Evolutionary conservation across 2,113 vertebrate genomes (phyloP), one percentile per base, ranked within the genome.

Genomic region (Pseudopodoces humilis): DNA sequence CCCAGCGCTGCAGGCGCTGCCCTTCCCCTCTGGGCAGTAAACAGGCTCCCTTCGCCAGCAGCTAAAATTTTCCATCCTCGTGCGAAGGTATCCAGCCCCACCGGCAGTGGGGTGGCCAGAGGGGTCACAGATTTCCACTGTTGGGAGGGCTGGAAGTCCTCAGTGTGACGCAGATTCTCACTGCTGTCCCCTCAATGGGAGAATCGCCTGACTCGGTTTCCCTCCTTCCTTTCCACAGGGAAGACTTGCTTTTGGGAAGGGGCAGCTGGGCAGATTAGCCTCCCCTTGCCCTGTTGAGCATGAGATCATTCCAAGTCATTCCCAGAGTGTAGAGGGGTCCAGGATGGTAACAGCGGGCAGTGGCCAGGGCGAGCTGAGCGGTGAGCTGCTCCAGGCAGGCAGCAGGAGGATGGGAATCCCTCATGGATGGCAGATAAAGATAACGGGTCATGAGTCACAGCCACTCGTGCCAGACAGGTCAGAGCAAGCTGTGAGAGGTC

Each of bases 61-160:
- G 67, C 69, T 94, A 82, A 96, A 92, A 87, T 82, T 95, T 95
- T 97, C 96, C 94, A 89, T 53, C 41, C n/a, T 91, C 28, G 0
- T 14, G 39, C 0, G 3, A 77, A 94, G 59, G 59, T 63, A 37
- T 55, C 43, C 17, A 23, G 53, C 68, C 46, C 31, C 7, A 1
- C 37, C 15, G 0, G 71, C 87, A 89, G 87, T 7, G 0, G 46
- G 71, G 37, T 52, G 58, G 64, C 53, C 0, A 0, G 21, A 68
- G 77, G 72, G 83, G 91, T 88, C 89, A 86, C 77, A 24, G 64
- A 35, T 83, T 62, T 83, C 58, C 8, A 1, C 22, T 69, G 46
- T 33, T 1, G 6, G 24, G 24, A 46, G 35, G 24, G 46, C 70
- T 79, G 76, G 7, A 64, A 43, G 28, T 35, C 49, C 76, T 47